Percentiles rank a stretch among this genome's conserved stretches.
These are phyloP conservation scores for Psittacara wagleri DNA, from an alignment of 2,113 vertebrate species.

Conservation along the genomic window DNA sequence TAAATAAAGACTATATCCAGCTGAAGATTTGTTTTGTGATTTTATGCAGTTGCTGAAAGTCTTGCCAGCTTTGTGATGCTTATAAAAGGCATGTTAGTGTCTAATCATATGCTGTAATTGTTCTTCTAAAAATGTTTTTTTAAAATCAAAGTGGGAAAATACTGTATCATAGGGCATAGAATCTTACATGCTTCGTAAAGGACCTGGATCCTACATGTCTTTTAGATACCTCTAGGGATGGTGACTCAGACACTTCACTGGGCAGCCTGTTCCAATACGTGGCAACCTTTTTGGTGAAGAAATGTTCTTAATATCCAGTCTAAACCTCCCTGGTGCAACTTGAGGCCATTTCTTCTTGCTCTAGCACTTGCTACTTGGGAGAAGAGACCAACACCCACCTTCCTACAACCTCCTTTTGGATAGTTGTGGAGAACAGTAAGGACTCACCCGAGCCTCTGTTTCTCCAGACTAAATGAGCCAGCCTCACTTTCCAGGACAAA, in stretches of 20 bases:
- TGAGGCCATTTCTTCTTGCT: not conserved
- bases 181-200: not conserved
- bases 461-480: not conserved
- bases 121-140: not conserved
- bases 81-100: not conserved
- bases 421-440: no score
- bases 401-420: not conserved
- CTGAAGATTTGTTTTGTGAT: not conserved
- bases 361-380: not conserved
- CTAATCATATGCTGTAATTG: not conserved
- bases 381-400: not conserved
- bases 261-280: not conserved
- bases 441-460: not conserved
- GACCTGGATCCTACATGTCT: not conserved
- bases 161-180: not conserved
- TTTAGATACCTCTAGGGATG: not conserved
- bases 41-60: not conserved
- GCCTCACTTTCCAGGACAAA: not conserved
- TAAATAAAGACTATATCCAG: not conserved
- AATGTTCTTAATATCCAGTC: not conserved
- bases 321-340: not conserved
- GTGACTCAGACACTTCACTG: not conserved
- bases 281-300: not conserved
- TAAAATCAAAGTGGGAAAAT: not conserved
- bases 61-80: not conserved